Evolutionary conservation across 2,797 vertebrate species (phyloP), one percentile per base, ranked within the genome.

Genomic region (Enteromius afrohamiltoni): DNA sequence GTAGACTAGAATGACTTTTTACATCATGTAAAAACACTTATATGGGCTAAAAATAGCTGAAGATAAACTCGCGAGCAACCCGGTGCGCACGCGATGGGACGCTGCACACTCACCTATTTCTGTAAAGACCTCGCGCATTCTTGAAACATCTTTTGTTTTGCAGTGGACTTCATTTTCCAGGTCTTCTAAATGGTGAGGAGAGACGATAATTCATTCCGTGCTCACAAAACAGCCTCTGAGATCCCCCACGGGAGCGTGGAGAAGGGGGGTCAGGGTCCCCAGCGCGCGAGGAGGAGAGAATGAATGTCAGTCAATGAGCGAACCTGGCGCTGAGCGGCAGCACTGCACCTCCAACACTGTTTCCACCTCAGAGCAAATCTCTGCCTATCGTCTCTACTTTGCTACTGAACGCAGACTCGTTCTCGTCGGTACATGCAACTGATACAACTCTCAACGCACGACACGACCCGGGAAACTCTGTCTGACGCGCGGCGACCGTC

Each of bases 241-340:
- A 94, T 92, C 90, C 94, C 95, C 95, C 94, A 91, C 83, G 92
- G 85, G 86, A 91, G 13, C 84, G 69, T 89, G 83, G 92, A 82
- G 92, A 92, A 85, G 82, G 93, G 91, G 90, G 37, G 91, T 31
- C 84, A 65, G 91, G 85, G 90, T 82, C 92, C 91, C 73, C 85
- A 92, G 91, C 90, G 42, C 89, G 21, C 85, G 71, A 91, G 86
- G 89, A 78, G 90, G 92, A 85, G 90, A 80, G 90, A 69, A 91
- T 17, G 90, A 90, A 89, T 92, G 95, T 96, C 94, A 95, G 95
- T 96, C 95, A 94, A 92, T 95, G 95, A 96, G 95, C 95, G 93
- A 95, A 93, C 94, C 94, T 94, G 93, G 96, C 96, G 94, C 96
- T 96, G 96, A 95, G 97, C 95, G 96, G 96, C 96, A 96, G 96